Conservation (phyloP, 1,140 invertebrate species). For the Drosophila santomea region DNA sequence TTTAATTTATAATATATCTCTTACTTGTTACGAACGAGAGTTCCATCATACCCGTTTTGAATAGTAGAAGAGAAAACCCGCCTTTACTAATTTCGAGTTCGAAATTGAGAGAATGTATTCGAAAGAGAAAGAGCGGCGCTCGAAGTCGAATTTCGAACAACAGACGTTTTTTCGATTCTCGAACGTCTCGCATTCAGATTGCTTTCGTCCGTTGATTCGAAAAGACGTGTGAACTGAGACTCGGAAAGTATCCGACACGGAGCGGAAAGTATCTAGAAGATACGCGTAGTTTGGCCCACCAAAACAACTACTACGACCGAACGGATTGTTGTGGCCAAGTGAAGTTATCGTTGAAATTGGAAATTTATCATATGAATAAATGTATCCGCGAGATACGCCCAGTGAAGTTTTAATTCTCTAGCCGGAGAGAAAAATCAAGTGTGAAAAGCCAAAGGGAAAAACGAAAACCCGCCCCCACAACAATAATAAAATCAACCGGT, state of each 20-base stretch:
- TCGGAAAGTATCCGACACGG: slow-evolving; percentile 23
- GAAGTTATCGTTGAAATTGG: slow-evolving; percentile 22
- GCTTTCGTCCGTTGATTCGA: slow-evolving; percentile 54
- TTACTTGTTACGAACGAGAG: too few relatives aligned
- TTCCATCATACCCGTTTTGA: too few relatives aligned
- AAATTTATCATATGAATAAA: slow-evolving; percentile 35
- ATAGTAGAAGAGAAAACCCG: too few relatives aligned
- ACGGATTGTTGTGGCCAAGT: slow-evolving; percentile 26
- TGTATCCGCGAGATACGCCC: slow-evolving; percentile 30
- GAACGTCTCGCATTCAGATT: slow-evolving; percentile 47
- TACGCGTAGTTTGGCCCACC: slow-evolving; percentile 44
- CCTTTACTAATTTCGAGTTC: slow-evolving; percentile 25
- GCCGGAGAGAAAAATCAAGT: slow-evolving; percentile 31
- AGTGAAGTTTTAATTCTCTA: slow-evolving; percentile 35
- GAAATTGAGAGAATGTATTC: not conserved
- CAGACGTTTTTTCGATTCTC: slow-evolving; percentile 21
- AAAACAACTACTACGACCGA: slow-evolving; percentile 32
- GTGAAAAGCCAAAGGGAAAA: slow-evolving; percentile 49
- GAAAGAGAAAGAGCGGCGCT: slow-evolving; percentile 1
- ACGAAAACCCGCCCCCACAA: slow-evolving; percentile 67
- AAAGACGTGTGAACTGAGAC: slow-evolving; percentile 44
- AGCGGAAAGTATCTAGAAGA: slow-evolving; percentile 46
- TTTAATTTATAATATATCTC: too few relatives aligned
- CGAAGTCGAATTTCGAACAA: slow-evolving; percentile 15
- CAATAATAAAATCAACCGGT: slow-evolving; percentile 57